These are phyloP conservation scores for Creontiades dilutus DNA, from an alignment of 2,888 invertebrate genomes.

Conservation along the genomic window DNA sequence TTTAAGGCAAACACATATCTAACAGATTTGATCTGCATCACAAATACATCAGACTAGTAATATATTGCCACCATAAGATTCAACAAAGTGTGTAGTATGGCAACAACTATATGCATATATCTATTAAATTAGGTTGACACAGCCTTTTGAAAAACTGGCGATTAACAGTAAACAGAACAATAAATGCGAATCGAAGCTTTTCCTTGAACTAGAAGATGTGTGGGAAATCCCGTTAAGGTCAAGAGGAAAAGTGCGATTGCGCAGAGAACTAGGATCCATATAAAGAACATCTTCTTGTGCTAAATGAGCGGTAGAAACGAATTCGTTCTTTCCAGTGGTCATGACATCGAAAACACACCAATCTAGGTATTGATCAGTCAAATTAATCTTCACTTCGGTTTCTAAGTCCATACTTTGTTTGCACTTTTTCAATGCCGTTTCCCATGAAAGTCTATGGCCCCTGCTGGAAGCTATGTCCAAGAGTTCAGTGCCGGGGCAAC, in stretches of 20 bases:
- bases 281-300: conserved; percentile 78
- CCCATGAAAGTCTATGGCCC: conserved; percentile 76
- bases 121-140: background rate
- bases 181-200: background rate
- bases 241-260: conserved; percentile 76
- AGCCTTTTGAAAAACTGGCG: background rate
- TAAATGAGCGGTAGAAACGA: conserved; percentile 79
- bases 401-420: conserved; percentile 64
- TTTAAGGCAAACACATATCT: background rate
- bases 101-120: background rate
- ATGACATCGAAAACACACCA: conserved; percentile 82
- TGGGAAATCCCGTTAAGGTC: conserved; percentile 41
- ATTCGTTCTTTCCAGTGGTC: conserved; percentile 79
- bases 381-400: conserved; percentile 72
- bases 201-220: background rate
- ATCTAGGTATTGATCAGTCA: conserved; percentile 80
- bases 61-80: background rate
- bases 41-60: background rate
- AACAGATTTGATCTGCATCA: conserved; percentile 19
- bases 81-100: background rate
- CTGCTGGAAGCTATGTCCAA: conserved; percentile 78
- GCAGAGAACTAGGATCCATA: conserved; percentile 76
- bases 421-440: conserved; percentile 76
- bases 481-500: conserved; percentile 80
- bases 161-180: background rate